Conservation (phyloP, 2,888 invertebrate genomes). For the Corbicula japonica region DNA sequence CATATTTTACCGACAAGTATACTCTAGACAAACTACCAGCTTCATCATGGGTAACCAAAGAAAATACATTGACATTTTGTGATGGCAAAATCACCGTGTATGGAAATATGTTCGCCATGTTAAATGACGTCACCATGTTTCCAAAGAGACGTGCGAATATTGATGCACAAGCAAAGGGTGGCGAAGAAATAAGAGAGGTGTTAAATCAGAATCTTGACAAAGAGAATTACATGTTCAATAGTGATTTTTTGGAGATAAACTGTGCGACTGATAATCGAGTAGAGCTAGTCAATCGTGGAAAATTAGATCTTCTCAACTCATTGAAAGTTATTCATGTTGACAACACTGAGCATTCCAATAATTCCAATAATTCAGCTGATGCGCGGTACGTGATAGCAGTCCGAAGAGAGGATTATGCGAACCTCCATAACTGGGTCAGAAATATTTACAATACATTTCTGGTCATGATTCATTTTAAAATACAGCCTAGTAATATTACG, state of each 20-base stretch:
- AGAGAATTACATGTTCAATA: slow-evolving; percentile 52
- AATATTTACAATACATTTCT: slow-evolving; percentile 71
- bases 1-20: slow-evolving; percentile 44
- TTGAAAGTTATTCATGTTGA: too few relatives aligned
- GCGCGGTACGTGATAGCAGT: slow-evolving; percentile 58
- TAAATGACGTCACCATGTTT: slow-evolving; percentile 40
- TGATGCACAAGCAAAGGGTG: slow-evolving; percentile 49
- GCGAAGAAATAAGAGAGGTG: slow-evolving; percentile 57
- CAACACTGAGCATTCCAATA: neutral
- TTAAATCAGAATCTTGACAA: slow-evolving; percentile 50
- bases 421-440: slow-evolving; percentile 70
- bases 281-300: too few relatives aligned
- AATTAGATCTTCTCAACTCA: too few relatives aligned
- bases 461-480: slow-evolving; percentile 58
- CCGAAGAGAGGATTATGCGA: slow-evolving; percentile 72
- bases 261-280: too few relatives aligned
- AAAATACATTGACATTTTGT: slow-evolving; percentile 30
- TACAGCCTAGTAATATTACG: slow-evolving; percentile 64
- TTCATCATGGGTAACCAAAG: slow-evolving; percentile 19
- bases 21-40: slow-evolving; percentile 31
- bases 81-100: slow-evolving; percentile 37
- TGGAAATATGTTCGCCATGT: slow-evolving; percentile 35
- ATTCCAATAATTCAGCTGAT: neutral
- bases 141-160: slow-evolving; percentile 24
- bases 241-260: slow-evolving; percentile 59